Evolutionary conservation across 1,140 invertebrate species (phyloP).

Genomic region (Anastrepha obliqua): DNA sequence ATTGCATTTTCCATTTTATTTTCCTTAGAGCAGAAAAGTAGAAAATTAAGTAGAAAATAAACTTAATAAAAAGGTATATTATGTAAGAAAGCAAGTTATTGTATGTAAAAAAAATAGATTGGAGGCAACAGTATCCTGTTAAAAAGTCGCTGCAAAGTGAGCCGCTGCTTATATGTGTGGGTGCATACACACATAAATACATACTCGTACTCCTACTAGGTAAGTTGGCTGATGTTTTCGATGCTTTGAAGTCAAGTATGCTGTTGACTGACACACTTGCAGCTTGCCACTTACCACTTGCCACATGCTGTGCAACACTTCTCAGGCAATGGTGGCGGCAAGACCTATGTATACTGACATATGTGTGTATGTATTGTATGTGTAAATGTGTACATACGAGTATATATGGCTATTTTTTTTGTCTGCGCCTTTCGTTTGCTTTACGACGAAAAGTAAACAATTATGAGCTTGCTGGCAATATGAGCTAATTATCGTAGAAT

Average conservation of each 20-base stretch:
- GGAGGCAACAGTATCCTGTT: background rate
- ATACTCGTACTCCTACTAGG: background rate
- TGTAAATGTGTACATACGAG: too few relatives aligned
- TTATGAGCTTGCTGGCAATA: constrained; percentile 46
- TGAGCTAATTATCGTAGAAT: constrained; percentile 50
- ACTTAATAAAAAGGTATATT: constrained; percentile 48
- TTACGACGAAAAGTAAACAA: constrained; percentile 49
- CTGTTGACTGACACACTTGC: constrained; percentile 36
- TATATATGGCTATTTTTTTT: background rate
- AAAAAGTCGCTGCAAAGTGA: constrained; percentile 24
- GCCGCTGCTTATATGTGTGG: background rate
- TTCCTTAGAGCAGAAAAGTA: constrained; percentile 38
- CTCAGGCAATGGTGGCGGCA: constrained; percentile 23
- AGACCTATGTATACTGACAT: background rate
- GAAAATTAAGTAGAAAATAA: constrained; percentile 51
- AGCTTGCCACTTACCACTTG: constrained; percentile 38
- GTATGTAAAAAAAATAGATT: background rate
- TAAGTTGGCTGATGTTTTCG: constrained; percentile 24
- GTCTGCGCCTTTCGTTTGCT: constrained; percentile 33
- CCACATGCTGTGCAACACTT: constrained; percentile 45
- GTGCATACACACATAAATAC: background rate
- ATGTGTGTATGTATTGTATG: background rate
- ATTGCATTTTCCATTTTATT: background rate
- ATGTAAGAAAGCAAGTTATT: constrained; percentile 35
- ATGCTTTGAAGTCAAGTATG: constrained; percentile 51